Percentiles rank a stretch among this genome's conserved stretches.
These are phyloP conservation scores for Alectura lathami DNA, from an alignment of 2,113 vertebrate species.

Conservation along the genomic window DNA sequence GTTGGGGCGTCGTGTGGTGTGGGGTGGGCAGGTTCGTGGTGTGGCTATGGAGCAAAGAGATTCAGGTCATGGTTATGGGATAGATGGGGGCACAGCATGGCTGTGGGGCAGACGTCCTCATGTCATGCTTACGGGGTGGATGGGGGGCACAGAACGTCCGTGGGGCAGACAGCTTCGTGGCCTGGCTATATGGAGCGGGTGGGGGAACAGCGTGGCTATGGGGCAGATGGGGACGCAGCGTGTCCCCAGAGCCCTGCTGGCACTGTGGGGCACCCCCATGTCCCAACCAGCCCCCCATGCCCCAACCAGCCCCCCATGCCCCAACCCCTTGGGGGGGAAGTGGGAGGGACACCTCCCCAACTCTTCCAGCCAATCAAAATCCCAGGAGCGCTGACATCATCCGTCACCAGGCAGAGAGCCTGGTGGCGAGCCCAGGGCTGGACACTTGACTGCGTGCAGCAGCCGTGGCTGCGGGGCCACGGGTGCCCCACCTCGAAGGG, in stretches of 20 bases:
- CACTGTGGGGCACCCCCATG: too few species aligned
- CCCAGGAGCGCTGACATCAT: neutral
- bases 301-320: fast-evolving
- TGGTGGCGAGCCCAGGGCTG: fast-evolving
- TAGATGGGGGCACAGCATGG: fast-evolving
- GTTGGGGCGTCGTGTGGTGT: neutral
- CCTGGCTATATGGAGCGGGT: neutral
- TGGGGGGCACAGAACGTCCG: fast-evolving
- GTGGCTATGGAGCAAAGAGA: neutral
- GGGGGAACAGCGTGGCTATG: neutral
- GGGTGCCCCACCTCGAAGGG: fast-evolving
- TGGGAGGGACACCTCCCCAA: fast-evolving
- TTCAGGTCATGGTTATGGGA: neutral
- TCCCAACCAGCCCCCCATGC: fast-evolving
- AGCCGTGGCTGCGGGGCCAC: fast-evolving
- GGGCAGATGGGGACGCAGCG: neutral
- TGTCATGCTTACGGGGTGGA: fast-evolving
- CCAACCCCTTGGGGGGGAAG: fast-evolving
- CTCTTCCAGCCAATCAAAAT: neutral
- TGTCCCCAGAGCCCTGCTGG: fast-evolving
- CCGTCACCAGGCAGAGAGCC: conserved; percentile 61
- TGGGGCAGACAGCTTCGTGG: too few species aligned
- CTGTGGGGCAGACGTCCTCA: neutral
- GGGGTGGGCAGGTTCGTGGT: neutral
- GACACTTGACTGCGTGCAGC: neutral